These are phyloP conservation scores for Gortyna flavago DNA, from an alignment of 2,888 invertebrate species.

Conservation along the genomic window DNA sequence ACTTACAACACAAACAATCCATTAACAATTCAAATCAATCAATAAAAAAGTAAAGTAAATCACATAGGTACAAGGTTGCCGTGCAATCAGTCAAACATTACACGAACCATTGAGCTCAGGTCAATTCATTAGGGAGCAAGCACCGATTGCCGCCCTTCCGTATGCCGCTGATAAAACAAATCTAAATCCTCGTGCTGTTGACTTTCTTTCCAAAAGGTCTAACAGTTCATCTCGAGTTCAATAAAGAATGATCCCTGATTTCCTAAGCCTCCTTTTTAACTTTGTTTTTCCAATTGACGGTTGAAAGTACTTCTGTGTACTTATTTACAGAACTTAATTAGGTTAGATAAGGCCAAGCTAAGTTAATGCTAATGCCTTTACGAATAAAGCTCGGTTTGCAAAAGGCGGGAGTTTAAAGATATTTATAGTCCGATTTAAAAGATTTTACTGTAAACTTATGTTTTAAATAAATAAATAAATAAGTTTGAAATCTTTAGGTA, in stretches of 20 bases:
- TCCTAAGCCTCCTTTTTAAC: constrained; percentile 29
- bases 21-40: constrained; percentile 15
- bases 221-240: constrained; percentile 44
- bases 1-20: background rate
- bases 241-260: constrained; percentile 39
- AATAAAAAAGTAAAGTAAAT: constrained; percentile 49
- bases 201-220: constrained; percentile 64
- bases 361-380: constrained; percentile 40
- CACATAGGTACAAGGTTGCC: constrained; percentile 32
- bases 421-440: constrained; percentile 5
- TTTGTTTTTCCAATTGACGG: constrained; percentile 27
- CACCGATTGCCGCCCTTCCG: constrained; percentile 57
- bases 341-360: constrained; percentile 37
- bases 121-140: constrained; percentile 73
- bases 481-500: background rate
- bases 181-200: constrained; percentile 58
- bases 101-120: constrained; percentile 67
- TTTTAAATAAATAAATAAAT: too few species aligned
- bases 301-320: constrained; percentile 23
- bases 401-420: constrained; percentile 4
- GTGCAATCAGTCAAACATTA: constrained; percentile 67
- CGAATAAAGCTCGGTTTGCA: constrained; percentile 31
- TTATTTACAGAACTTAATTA: constrained; percentile 54
- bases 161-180: constrained; percentile 66
- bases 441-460: too few species aligned